phyloP scores from a whole-genome alignment of 2,888 invertebrate species.

The Fragum sueziense region DNA sequence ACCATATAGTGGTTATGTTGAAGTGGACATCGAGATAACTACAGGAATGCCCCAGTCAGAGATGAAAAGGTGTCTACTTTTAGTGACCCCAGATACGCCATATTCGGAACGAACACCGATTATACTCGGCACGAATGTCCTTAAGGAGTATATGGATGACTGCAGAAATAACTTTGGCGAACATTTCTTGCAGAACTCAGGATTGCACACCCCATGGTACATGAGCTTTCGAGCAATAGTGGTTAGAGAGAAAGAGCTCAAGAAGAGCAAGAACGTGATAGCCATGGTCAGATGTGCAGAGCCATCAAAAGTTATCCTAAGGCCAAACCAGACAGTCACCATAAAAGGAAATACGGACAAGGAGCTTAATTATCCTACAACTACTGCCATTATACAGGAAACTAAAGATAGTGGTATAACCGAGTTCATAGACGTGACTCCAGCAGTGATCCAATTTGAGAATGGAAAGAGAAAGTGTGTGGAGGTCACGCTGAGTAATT shows the following conservation, averaged over 20 bases:
- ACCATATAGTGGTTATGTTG: constrained; percentile 37
- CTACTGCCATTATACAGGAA: constrained; percentile 24
- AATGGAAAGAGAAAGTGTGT: constrained; percentile 14
- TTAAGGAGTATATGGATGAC: background rate
- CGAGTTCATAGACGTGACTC: too few relatives aligned
- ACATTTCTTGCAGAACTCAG: constrained; percentile 26
- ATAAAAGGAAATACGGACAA: constrained; percentile 24
- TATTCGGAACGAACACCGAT: constrained; percentile 17
- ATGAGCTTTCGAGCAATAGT: constrained; percentile 16
- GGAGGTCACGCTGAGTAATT: constrained; percentile 29
- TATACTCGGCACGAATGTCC: constrained; percentile 32
- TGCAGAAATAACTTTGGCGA: constrained; percentile 24
- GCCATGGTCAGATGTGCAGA: constrained; percentile 26
- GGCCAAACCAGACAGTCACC: constrained; percentile 15
- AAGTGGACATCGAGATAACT: background rate
- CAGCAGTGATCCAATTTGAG: too few relatives aligned
- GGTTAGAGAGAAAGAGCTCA: constrained; percentile 30
- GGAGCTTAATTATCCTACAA: constrained; percentile 18
- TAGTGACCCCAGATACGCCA: constrained; percentile 27
- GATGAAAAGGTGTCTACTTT: constrained; percentile 22
- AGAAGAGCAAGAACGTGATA: constrained; percentile 19
- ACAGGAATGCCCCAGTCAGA: background rate
- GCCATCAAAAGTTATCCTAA: constrained; percentile 15
- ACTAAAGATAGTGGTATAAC: too few relatives aligned
- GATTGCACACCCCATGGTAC: constrained; percentile 32